Base-by-base conservation (phyloP, 2,888 invertebrate genomes). In the Tenthredo amoena region DNA sequence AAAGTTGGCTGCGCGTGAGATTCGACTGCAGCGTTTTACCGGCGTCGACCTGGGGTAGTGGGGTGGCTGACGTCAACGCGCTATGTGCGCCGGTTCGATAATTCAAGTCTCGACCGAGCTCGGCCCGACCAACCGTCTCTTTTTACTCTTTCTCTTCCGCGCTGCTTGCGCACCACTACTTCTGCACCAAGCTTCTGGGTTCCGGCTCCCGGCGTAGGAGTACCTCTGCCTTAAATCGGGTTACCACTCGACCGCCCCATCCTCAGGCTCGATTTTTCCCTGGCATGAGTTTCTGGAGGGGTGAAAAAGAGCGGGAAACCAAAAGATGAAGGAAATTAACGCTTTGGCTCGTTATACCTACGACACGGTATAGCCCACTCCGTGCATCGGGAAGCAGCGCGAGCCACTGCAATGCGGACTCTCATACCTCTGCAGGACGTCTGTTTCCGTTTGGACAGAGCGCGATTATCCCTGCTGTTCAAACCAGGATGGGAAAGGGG, bases 31-130 rank as follows among this genome's bases (percentile, higher is more conserved):
- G 58, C 62, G 58, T 72, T 62, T 72, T 71, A 55, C 47, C 58
- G 85, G 58, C 68, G 58, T 81, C 40, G 81, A 50, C 47, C 50
- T 58, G 81, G 58, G 37, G 81, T 10, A 37, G 68, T 40, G 43
- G 68, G 68, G 71, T 83, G 65, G 83, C 68, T 83, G 83, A 83
- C 83, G 83, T 83, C 83, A 83, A 83, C 47, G 68, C 68, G 83
- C 68, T 83, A 83, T 83, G 83, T 34, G 83, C 83, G 71, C 71
- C 83, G 83, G 83, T 83, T 83, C 83, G 83, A 83, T 83, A 83
- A 83, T 83, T 83, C 83, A 71, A 83, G 83, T 83, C 65, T 83
- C 83, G 68, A 71, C 79, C 83, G 83, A 71, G 83, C 83, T 81
- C 79, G 37, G 58, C 58, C 79, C 79, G 79, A 81, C 58, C 81